Percentiles rank a stretch among this genome's conserved stretches.
These are phyloP conservation scores for Nesometra sesokonis DNA, from an alignment of 35 echinoderm and acorn worm genomes.

Conservation along the genomic window DNA sequence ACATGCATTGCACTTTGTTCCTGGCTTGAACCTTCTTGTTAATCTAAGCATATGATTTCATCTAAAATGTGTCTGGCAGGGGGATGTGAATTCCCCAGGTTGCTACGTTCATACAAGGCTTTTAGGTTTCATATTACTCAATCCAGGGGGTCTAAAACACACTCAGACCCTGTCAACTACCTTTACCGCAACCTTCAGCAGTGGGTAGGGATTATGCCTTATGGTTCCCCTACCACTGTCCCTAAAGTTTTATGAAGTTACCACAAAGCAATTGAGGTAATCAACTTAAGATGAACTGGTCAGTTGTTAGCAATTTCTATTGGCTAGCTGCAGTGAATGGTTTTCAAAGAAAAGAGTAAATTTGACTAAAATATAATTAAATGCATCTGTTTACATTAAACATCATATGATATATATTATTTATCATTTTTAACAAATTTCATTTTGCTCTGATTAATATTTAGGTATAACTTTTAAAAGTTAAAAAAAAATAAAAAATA, in stretches of 20 bases:
- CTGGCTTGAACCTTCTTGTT: neutral
- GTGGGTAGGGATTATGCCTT: neutral
- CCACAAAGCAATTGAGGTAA: neutral
- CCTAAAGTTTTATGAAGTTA: neutral
- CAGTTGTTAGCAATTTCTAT: neutral
- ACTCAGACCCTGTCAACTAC: neutral
- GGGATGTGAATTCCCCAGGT: neutral
- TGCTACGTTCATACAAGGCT: neutral
- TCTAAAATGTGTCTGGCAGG: neutral
- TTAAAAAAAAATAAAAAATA: too few species aligned
- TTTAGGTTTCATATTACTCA: neutral
- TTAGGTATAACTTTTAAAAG: too few species aligned
- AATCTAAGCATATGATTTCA: neutral
- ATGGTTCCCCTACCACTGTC: neutral
- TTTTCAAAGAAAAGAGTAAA: too few species aligned
- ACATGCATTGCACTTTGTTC: neutral
- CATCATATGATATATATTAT: too few species aligned
- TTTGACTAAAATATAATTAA: too few species aligned
- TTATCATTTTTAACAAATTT: too few species aligned
- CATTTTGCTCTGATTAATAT: too few species aligned
- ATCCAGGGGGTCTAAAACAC: neutral
- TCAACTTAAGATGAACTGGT: neutral
- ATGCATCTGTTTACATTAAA: too few species aligned
- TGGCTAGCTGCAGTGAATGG: neutral
- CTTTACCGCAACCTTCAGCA: neutral